Evolutionary conservation across 2,797 vertebrate genomes (phyloP).

Genomic region (Acanthis flammea): DNA sequence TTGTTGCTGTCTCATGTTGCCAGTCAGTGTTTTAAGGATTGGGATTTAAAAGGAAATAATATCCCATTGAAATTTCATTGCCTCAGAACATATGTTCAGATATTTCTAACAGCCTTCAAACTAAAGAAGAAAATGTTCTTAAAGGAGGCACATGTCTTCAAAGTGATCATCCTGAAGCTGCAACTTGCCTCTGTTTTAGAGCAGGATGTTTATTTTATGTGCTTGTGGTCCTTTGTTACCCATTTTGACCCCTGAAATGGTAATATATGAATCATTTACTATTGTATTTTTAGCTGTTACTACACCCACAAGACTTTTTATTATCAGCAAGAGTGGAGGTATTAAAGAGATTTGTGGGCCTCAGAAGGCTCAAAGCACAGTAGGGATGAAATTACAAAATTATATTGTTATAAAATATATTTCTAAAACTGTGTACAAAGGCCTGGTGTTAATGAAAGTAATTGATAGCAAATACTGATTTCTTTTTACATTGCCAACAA

Average conservation of each 20-base stretch:
- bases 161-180: conserved; percentile 29
- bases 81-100: conserved; percentile 64
- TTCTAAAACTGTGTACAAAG: conserved; percentile 47
- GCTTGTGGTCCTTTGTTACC: conserved; percentile 37
- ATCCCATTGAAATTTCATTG: conserved; percentile 58
- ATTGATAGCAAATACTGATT: conserved; percentile 67
- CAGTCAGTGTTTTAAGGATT: conserved; percentile 43
- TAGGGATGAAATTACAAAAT: conserved; percentile 61
- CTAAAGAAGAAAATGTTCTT: conserved; percentile 39
- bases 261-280: conserved; percentile 51
- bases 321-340: conserved; percentile 47
- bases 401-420: conserved; percentile 64
- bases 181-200: conserved; percentile 12
- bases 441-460: conserved; percentile 57
- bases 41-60: conserved; percentile 48
- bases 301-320: conserved; percentile 53
- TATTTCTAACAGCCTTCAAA: conserved; percentile 47
- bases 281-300: conserved; percentile 61
- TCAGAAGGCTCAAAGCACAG: conserved; percentile 52
- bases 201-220: conserved; percentile 30
- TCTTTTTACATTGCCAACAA: conserved; percentile 53
- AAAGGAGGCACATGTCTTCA: conserved; percentile 42
- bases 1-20: conserved; percentile 25
- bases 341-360: conserved; percentile 65
- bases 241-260: conserved; percentile 53